Base-by-base conservation (phyloP, 2,888 invertebrate genomes). In the Notodonta ziczac region DNA sequence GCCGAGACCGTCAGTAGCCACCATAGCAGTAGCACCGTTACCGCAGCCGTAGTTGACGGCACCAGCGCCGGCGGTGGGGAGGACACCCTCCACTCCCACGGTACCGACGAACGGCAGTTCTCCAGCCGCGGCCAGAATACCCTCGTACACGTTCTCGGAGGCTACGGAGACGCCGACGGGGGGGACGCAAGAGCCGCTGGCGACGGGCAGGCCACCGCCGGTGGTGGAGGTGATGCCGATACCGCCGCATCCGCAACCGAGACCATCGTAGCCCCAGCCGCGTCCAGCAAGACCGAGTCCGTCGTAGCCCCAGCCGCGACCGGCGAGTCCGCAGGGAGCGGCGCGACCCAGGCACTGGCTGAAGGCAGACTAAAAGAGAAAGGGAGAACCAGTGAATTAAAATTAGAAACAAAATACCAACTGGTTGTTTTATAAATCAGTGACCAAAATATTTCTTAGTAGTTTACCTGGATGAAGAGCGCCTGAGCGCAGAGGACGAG, bases 11-110 rank as follows among this genome's bases (percentile, higher is more conserved):
- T 40, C 61, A 39, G 59, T 56, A n/a, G 61, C 60, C 10, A 71
- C 56, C 60, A 83, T 80, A 1, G 74, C 80, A 12, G 79, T 74
- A 7, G 72, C 70, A 0, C 82, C 83, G 50, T 77, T 74, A 1
- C 85, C 85, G 53, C 83, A 82, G 5, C 79, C 74, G 56, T 85
- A 83, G 0, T 73, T 61, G 5, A 83, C 74, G 0, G 70, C 70
- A n/a, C 81, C 83, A 48, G 74, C 66, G 0, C 86, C 85, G 14
- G 70, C 75, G 2, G 81, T 77, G 3, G 82, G 78, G 7, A 85
- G 52, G 9, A 68, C 68, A 8, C 84, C 83, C 56, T 84, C 79
- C 14, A 86, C 56, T 4, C 63, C 81, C 0, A 83, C 80, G 12
- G 82, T 70, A 4, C 83, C 80, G 0, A 83, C 60, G 72, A 84